Conservation (phyloP, 2,113 vertebrate genomes). For the Rhineura floridana region DNA sequence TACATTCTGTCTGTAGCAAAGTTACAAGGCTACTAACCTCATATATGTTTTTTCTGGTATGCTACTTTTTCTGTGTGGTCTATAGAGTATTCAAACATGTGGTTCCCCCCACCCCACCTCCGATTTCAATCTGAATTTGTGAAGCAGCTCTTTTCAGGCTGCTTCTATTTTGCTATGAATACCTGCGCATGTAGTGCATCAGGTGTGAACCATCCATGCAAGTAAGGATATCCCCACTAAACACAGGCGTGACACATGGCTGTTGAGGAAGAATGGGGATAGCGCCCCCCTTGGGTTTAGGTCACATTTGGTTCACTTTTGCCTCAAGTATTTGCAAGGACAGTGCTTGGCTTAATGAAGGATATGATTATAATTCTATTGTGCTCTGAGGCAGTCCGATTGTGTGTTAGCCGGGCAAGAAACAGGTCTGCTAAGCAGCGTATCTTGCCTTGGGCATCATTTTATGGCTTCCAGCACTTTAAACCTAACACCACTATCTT, state of each 20-base stretch:
- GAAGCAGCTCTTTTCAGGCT: not conserved
- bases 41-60: not conserved
- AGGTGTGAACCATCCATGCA: too few species aligned
- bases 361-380: not conserved
- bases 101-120: too few species aligned
- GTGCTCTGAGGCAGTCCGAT: not conserved
- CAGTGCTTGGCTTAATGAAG: not conserved
- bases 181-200: not conserved
- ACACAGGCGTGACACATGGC: too few species aligned
- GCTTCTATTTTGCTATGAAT: not conserved
- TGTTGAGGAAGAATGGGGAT: not conserved
- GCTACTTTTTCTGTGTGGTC: not conserved
- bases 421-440: not conserved
- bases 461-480: not conserved
- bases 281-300: too few species aligned
- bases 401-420: not conserved
- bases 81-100: not conserved
- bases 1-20: not conserved
- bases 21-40: not conserved
- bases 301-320: too few species aligned
- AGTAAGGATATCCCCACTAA: not conserved
- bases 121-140: not conserved
- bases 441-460: not conserved
- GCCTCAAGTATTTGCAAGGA: not conserved
- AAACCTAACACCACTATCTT: too few species aligned